These are phyloP conservation scores for Cheilosia vernalis DNA, from an alignment of 2,888 invertebrate species.

Conservation along the genomic window DNA sequence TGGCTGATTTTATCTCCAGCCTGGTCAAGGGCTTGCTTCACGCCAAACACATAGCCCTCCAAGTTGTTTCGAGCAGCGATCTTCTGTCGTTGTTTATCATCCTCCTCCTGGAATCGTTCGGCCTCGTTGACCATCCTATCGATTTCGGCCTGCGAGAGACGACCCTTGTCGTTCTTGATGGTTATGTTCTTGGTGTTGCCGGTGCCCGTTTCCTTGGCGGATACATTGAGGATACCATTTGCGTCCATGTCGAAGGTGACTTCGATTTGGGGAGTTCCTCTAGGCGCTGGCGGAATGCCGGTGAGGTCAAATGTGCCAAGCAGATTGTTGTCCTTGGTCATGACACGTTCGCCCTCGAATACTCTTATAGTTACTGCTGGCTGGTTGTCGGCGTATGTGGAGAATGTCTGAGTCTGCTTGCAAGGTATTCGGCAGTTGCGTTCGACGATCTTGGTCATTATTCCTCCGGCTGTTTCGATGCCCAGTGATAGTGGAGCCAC, in stretches of 20 bases:
- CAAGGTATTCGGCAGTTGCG: slow-evolving; percentile 88
- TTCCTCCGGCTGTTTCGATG: slow-evolving; percentile 90
- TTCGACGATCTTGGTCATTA: slow-evolving; percentile 89
- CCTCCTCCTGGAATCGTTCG: slow-evolving; percentile 88
- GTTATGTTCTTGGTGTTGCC: slow-evolving; percentile 89
- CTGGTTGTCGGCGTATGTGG: slow-evolving; percentile 91
- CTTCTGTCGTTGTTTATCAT: slow-evolving; percentile 87
- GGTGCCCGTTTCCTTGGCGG: slow-evolving; percentile 87
- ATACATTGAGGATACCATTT: slow-evolving; percentile 95
- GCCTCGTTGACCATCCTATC: slow-evolving; percentile 90
- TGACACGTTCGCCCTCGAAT: slow-evolving; percentile 90
- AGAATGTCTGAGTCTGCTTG: slow-evolving; percentile 88
- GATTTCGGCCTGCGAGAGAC: slow-evolving; percentile 90
- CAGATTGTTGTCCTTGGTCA: slow-evolving; percentile 96
- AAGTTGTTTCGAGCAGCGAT: slow-evolving; percentile 88
- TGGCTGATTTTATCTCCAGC: slow-evolving; percentile 86
- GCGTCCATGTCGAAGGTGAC: slow-evolving; percentile 92
- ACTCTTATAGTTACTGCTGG: slow-evolving; percentile 88
- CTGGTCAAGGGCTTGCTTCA: slow-evolving; percentile 88
- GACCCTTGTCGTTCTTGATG: slow-evolving; percentile 91
- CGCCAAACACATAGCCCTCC: slow-evolving; percentile 87
- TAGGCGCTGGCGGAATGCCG: slow-evolving; percentile 95
- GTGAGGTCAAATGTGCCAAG: slow-evolving; percentile 97
- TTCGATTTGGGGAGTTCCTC: slow-evolving; percentile 92
- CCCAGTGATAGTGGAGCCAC: slow-evolving; percentile 87